Evolutionary conservation across 1,140 invertebrate species (phyloP).

Genomic region (Drosophila neocordata): DNA sequence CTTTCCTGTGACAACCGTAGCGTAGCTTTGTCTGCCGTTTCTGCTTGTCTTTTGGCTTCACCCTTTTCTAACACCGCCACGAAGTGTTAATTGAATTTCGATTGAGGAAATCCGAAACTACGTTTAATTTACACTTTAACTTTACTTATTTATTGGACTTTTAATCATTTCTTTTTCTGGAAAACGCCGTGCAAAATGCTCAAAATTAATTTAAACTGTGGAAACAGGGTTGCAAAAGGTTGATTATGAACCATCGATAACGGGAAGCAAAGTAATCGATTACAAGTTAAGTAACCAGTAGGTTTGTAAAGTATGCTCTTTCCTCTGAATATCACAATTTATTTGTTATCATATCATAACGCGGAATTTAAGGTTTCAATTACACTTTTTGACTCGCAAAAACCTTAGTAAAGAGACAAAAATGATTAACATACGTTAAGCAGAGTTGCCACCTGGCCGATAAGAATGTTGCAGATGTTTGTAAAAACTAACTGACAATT

Average conservation of each 20-base stretch:
- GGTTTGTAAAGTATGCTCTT: not conserved
- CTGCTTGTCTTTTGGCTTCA: constrained; percentile 24
- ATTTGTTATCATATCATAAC: not conserved
- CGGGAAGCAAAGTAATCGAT: not conserved
- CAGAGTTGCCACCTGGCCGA: not conserved
- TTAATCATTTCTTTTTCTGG: not conserved
- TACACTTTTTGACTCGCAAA: not conserved
- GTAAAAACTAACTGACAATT: no score
- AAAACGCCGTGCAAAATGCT: constrained; percentile 34
- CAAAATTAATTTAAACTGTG: constrained; percentile 77
- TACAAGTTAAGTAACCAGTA: not conserved
- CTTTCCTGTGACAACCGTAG: constrained; percentile 63
- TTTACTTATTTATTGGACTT: not conserved
- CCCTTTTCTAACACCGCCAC: not conserved
- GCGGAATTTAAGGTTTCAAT: not conserved
- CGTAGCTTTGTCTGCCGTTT: constrained; percentile 67
- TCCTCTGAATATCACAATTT: not conserved
- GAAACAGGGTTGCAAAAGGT: constrained; percentile 60
- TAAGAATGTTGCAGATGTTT: no score
- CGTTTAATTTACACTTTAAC: constrained; percentile 11
- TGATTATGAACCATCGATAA: constrained; percentile 12
- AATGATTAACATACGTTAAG: not conserved
- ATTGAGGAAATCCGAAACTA: not conserved
- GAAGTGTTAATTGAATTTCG: not conserved
- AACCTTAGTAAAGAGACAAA: not conserved